Percentiles rank a stretch among this genome's conserved stretches.
phyloP scores from a whole-genome alignment of 2,797 vertebrate genomes.

The Galago senegalensis region DNA sequence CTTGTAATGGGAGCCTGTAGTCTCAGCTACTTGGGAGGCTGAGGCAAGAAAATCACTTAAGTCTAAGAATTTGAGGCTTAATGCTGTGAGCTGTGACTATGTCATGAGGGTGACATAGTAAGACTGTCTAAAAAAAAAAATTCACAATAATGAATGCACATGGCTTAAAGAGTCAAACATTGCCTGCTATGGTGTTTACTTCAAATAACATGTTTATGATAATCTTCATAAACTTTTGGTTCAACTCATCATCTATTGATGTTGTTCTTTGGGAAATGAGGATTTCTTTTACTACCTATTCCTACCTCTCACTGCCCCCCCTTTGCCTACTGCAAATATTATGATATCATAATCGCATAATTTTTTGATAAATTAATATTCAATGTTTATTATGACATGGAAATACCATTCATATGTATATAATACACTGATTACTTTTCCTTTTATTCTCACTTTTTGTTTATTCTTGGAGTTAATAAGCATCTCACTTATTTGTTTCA shows the following conservation, averaged over 20 bases:
- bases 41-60: no score
- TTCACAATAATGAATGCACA: background rate
- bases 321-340: background rate
- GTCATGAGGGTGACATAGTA: no score
- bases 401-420: background rate
- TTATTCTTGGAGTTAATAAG: background rate
- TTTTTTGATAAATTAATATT: background rate
- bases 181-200: background rate
- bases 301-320: background rate
- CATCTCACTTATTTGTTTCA: background rate
- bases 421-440: background rate
- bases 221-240: background rate
- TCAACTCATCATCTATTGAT: background rate
- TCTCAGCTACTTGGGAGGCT: no score
- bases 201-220: background rate
- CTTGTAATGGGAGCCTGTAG: no score
- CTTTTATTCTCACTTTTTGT: slow-evolving; percentile 38
- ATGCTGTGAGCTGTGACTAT: no score
- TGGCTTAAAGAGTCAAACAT: background rate
- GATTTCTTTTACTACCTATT: background rate
- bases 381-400: background rate
- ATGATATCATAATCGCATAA: background rate
- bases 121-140: background rate
- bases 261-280: background rate
- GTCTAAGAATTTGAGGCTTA: no score